These are phyloP conservation scores for Drosophila kanapiae DNA, from an alignment of 1,140 invertebrate genomes.

Conservation along the genomic window DNA sequence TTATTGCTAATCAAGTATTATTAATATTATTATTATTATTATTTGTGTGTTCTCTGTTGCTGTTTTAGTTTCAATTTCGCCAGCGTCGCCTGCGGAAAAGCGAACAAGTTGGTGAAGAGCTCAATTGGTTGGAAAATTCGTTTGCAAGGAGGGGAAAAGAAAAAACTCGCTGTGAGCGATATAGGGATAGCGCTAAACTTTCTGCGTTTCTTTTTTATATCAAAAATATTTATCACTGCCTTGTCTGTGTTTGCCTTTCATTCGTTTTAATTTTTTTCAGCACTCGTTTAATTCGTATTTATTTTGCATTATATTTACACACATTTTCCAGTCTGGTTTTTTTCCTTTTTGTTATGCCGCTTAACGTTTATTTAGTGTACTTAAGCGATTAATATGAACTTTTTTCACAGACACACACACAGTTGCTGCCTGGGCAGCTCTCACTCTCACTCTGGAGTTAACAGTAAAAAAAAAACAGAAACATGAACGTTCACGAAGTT, in stretches of 20 bases:
- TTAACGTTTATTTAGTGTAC: constrained; percentile 1
- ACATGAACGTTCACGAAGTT: too few species aligned
- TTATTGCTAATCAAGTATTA: constrained; percentile 24
- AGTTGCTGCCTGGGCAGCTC: constrained; percentile 21
- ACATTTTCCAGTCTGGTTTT: not conserved
- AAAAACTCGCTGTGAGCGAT: too few species aligned
- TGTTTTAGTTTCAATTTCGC: constrained; percentile 54
- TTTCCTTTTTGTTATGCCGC: not conserved
- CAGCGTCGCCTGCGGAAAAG: constrained; percentile 47
- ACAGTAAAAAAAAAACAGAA: constrained; percentile 20
- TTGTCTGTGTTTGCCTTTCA: not conserved
- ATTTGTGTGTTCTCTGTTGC: constrained; percentile 40
- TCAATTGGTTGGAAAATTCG: not conserved
- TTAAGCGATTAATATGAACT: not conserved
- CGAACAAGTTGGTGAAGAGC: constrained; percentile 28
- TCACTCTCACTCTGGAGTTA: constrained; percentile 24
- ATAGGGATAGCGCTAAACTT: too few species aligned
- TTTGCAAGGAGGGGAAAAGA: too few species aligned
- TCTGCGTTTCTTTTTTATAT: not conserved
- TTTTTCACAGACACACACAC: not conserved
- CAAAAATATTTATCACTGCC: not conserved
- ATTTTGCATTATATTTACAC: not conserved
- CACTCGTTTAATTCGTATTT: not conserved
- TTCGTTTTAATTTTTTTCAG: not conserved
- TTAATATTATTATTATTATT: constrained; percentile 11